phyloP scores from a whole-genome alignment of 2,113 vertebrate species.

The Cyanoliseus patagonus region DNA sequence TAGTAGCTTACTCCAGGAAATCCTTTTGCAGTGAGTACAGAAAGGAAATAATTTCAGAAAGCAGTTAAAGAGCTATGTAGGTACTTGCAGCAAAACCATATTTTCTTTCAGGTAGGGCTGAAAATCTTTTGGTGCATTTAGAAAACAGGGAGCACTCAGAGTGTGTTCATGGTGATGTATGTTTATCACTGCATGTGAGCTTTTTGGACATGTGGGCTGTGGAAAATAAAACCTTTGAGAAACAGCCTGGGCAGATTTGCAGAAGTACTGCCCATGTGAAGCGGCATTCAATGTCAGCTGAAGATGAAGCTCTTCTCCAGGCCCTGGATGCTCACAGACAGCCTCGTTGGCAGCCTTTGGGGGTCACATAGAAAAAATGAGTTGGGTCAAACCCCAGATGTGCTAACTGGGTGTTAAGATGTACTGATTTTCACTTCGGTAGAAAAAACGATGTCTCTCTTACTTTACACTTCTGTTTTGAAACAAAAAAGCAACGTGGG shows the following conservation, averaged over 20 bases:
- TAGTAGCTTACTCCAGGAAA: conserved; percentile 6
- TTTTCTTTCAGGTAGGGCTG: not conserved
- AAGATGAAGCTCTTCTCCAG: not conserved
- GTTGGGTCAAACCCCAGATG: conserved; percentile 67
- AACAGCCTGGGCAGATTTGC: rapidly evolving
- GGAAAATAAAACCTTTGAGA: not conserved
- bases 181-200: not conserved
- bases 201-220: not conserved
- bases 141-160: not conserved
- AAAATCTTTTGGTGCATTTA: not conserved
- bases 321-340: not conserved
- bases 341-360: not conserved
- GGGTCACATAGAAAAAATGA: conserved; percentile 48
- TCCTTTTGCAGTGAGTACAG: not conserved
- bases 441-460: conserved; percentile 58
- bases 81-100: not conserved
- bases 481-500: not conserved
- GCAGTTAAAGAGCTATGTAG: not conserved
- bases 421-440: conserved; percentile 30
- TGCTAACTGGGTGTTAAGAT: conserved; percentile 57
- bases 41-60: conserved; percentile 4
- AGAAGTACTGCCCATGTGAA: not conserved
- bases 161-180: not conserved
- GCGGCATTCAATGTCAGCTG: not conserved
- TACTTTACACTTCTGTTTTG: conserved; percentile 50